Conservation (phyloP, 2,888 invertebrate genomes). For the Panzeria rudis region DNA sequence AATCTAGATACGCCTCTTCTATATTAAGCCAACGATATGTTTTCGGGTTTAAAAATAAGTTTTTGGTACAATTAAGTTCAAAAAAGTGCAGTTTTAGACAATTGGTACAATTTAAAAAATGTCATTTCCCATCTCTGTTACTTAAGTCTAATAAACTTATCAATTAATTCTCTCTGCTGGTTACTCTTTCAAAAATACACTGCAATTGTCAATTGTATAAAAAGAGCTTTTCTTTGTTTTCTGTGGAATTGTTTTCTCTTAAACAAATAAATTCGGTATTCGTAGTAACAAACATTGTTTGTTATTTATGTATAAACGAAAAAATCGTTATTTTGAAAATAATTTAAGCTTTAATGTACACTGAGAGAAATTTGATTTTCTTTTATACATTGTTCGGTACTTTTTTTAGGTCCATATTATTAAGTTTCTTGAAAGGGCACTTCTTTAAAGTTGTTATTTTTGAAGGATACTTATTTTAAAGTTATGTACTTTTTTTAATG, state of each 20-base stretch:
- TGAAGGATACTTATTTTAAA: too few relatives aligned
- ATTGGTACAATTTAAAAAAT: too few relatives aligned
- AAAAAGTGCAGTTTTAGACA: too few relatives aligned
- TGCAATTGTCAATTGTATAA: neutral
- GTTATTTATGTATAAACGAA: neutral
- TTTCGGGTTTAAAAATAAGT: too few relatives aligned
- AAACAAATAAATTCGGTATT: neutral
- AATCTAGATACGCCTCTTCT: too few relatives aligned
- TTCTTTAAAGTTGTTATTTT: too few relatives aligned
- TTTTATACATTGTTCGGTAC: neutral
- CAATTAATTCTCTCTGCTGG: slow-evolving; percentile 30
- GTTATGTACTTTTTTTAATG: too few relatives aligned
- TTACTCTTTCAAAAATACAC: neutral
- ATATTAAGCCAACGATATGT: too few relatives aligned
- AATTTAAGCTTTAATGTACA: slow-evolving; percentile 28
- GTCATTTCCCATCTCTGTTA: too few relatives aligned
- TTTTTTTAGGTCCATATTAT: too few relatives aligned
- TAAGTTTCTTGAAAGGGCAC: too few relatives aligned
- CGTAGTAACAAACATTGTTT: neutral
- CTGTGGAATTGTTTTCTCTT: slow-evolving; percentile 33
- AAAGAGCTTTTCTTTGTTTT: slow-evolving; percentile 1
- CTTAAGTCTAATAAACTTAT: slow-evolving; percentile 17
- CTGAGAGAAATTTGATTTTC: neutral
- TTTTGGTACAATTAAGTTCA: too few relatives aligned
- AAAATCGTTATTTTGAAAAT: slow-evolving; percentile 57